Base-by-base conservation (phyloP, 1,140 invertebrate genomes). In the Drosophila rufa region DNA sequence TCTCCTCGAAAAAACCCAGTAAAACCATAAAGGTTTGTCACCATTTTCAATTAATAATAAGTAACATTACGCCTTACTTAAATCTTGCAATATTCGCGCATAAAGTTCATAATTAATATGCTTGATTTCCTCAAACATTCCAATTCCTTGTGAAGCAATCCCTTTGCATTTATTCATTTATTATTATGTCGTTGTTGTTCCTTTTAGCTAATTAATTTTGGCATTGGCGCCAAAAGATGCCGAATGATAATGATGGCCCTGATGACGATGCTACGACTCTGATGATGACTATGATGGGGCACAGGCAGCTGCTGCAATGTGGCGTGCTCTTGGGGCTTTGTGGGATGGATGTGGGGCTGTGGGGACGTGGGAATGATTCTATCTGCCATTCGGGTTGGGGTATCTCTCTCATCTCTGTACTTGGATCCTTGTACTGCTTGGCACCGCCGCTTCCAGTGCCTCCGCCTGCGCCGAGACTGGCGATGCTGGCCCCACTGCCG, bases 361-460 rank as follows among this genome's bases (percentile, higher is more conserved):
- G 46, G 15, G 11, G 0, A 46, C 9, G 33, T 17, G 4, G n/a
- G 11, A 15, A 55, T 38, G 51, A 40, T 56, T 53, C 17, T 19
- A 14, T 33, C 27, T 19, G 19, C 25, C 15, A 33, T 14, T 36
- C 8, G 3, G 4, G 0, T 19, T 14, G 22, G 45, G 27, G 17
- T 19, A n/a, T 36, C 8, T 14, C 19, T 42, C 25, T 40, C 59
- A 61, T 61, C 62, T 62, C 61, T 65, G 79, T 92, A 92, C 91
- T 92, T 92, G 91, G 91, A 92, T 92, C 91, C 75, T 90, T 86
- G 76, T 92, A 92, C 82, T 92, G 91, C 57, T 92, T 92, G 74
- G 67, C 75, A 22, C 25, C 50, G 17, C 59, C 65, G n/a, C 45
- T 64, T 14, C 38, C 42, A 11, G 61, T 45, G 36, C 50, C 40